These are phyloP conservation scores for Diorhabda elongata DNA, from an alignment of 1,140 invertebrate species.

Conservation along the genomic window DNA sequence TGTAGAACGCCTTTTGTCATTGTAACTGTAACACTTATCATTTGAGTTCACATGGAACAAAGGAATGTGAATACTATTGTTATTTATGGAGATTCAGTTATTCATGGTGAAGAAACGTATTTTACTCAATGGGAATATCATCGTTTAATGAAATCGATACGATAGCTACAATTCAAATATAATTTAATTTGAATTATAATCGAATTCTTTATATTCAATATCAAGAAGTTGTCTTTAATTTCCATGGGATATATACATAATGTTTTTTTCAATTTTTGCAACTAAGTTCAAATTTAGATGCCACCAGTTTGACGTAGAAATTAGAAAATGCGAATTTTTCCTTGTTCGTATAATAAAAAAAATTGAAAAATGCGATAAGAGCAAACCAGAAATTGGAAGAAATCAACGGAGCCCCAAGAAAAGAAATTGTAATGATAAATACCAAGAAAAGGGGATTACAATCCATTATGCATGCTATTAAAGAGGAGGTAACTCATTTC, in stretches of 20 bases:
- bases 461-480: constrained; percentile 50
- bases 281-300: constrained; percentile 48
- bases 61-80: constrained; percentile 52
- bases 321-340: constrained; percentile 50
- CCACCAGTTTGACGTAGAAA: constrained; percentile 45
- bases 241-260: constrained; percentile 56
- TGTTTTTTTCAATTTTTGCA: constrained; percentile 60
- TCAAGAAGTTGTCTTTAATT: constrained; percentile 65
- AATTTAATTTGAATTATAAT: too few species aligned
- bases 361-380: constrained; percentile 41
- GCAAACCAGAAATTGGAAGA: constrained; percentile 40
- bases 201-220: constrained; percentile 39
- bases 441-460: constrained; percentile 48
- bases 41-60: too few species aligned
- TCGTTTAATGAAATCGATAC: constrained; percentile 65
- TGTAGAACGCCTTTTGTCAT: too few species aligned
- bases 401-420: constrained; percentile 47
- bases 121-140: constrained; percentile 60
- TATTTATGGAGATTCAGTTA: constrained; percentile 65
- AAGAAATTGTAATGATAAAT: constrained; percentile 51
- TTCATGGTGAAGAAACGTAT: constrained; percentile 57
- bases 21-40: too few species aligned
- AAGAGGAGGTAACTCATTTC: constrained; percentile 51
- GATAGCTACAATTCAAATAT: constrained; percentile 49
- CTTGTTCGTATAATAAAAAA: constrained; percentile 48